These are phyloP conservation scores for Microctonus hyperodae DNA, from an alignment of 2,888 invertebrate genomes.

Conservation along the genomic window DNA sequence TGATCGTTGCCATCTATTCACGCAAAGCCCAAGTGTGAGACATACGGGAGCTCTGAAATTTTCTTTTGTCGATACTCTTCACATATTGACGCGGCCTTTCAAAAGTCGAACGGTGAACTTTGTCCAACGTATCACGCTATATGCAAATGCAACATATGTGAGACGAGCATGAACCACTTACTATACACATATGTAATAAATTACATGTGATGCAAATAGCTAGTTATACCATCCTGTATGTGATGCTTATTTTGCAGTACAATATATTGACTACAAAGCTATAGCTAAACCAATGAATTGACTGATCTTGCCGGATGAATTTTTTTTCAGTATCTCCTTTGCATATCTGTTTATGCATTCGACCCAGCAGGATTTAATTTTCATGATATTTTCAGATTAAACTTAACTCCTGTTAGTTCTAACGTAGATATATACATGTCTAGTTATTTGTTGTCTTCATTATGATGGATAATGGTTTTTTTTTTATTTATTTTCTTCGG, in stretches of 20 bases:
- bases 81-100: conserved; percentile 21
- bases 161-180: conserved; percentile 38
- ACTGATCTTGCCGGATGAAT: background rate
- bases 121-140: conserved; percentile 51
- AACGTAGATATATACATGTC: too few relatives aligned
- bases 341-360: too few relatives aligned
- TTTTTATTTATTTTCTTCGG: background rate
- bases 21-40: conserved; percentile 15
- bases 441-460: too few relatives aligned
- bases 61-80: conserved; percentile 25
- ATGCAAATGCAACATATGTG: conserved; percentile 57
- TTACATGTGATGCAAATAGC: conserved; percentile 40
- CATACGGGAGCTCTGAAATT: conserved; percentile 20
- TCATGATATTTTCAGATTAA: too few relatives aligned
- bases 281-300: background rate
- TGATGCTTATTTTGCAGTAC: conserved; percentile 1
- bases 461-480: too few relatives aligned
- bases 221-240: conserved; percentile 6
- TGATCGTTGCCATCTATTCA: conserved; percentile 15
- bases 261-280: background rate
- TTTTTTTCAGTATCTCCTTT: too few relatives aligned
- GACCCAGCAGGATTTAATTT: too few relatives aligned
- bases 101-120: conserved; percentile 19
- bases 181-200: conserved; percentile 47
- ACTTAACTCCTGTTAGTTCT: too few relatives aligned